phyloP scores from a whole-genome alignment of 1,140 invertebrate species.

The Mercenaria mercenaria region DNA sequence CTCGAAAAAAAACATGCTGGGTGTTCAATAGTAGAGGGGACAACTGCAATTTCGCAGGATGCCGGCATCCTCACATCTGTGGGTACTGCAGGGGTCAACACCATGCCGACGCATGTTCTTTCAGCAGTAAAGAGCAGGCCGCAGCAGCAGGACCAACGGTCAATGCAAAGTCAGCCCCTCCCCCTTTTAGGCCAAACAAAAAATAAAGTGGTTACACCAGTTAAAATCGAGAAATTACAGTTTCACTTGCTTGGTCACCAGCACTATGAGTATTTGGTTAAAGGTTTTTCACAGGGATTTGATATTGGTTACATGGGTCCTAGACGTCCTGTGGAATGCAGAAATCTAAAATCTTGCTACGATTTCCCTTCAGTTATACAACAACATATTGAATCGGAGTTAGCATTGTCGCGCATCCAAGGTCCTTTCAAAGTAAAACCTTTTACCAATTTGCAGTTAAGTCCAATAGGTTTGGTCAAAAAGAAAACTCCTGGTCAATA shows the following conservation, averaged over 20 bases:
- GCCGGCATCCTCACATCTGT: constrained; percentile 21
- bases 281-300: constrained; percentile 51
- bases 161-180: background rate
- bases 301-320: constrained; percentile 22
- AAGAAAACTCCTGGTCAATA: constrained; percentile 45
- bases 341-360: constrained; percentile 20
- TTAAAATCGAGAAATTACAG: background rate
- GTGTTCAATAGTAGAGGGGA: no score
- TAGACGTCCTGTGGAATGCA: background rate
- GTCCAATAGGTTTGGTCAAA: constrained; percentile 46
- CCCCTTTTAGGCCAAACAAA: background rate
- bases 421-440: background rate
- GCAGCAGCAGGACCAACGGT: background rate
- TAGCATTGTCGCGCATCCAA: background rate
- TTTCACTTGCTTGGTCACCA: background rate
- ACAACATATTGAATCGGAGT: background rate
- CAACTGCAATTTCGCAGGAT: background rate
- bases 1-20: no score
- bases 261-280: background rate
- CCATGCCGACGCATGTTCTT: no score
- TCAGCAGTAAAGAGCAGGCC: background rate
- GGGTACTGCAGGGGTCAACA: constrained; percentile 32
- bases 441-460: background rate
- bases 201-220: background rate
- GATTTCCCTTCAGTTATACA: background rate